Evolutionary conservation across 64 coral and sea anemone genomes (phyloP).

Genomic region (Trachythela sp.): DNA sequence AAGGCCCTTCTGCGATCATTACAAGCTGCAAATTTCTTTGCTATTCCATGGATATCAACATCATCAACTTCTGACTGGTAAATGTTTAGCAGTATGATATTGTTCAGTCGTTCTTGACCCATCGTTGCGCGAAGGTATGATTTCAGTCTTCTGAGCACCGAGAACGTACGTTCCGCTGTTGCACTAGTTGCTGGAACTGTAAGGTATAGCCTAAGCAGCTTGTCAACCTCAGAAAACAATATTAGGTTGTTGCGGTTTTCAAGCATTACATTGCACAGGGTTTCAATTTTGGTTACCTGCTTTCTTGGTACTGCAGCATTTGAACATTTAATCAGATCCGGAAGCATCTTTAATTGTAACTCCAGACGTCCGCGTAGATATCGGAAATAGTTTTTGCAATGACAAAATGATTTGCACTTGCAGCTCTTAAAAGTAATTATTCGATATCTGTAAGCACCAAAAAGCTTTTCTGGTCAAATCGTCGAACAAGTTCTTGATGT

Average conservation of each 20-base stretch:
- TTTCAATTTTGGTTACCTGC: conserved; percentile 16
- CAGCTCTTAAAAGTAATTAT: conserved; percentile 23
- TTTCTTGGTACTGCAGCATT: conserved; percentile 15
- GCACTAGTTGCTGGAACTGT: conserved; percentile 31
- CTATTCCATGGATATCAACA: conserved; percentile 16
- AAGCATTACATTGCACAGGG: conserved; percentile 28
- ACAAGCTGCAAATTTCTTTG: conserved; percentile 24
- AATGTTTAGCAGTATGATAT: background rate
- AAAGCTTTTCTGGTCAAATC: conserved; percentile 18
- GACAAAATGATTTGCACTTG: conserved; percentile 18
- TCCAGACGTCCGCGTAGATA: background rate
- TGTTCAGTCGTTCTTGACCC: conserved; percentile 17
- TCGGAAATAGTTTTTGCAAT: conserved; percentile 4
- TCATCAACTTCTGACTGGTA: conserved; percentile 16
- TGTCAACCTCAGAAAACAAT: conserved; percentile 24
- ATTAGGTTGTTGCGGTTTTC: conserved; percentile 9
- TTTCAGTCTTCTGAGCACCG: conserved; percentile 33
- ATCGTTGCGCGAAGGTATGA: background rate
- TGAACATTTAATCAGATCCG: conserved; percentile 23
- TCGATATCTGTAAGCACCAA: background rate
- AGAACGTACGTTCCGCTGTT: conserved; percentile 24
- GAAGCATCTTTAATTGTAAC: conserved; percentile 26
- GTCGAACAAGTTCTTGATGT: conserved; percentile 3
- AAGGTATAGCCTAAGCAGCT: conserved; percentile 24
- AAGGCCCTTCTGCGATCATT: conserved; percentile 17